These are phyloP conservation scores for Leptinotarsa texana DNA, from an alignment of 1,140 invertebrate species.

Conservation along the genomic window DNA sequence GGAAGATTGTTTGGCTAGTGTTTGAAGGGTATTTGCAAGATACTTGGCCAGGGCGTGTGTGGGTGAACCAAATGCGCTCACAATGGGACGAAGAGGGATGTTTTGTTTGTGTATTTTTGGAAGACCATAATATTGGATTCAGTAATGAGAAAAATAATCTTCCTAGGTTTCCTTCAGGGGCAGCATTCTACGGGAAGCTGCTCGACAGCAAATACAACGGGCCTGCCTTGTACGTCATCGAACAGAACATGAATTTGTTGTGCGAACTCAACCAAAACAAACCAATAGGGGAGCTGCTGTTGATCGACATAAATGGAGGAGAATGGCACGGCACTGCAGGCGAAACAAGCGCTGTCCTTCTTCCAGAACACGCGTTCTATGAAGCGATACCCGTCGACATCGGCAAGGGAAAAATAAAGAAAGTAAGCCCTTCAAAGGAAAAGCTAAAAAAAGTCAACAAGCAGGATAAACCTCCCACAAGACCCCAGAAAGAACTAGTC, in stretches of 20 bases:
- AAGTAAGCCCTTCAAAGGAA: neutral
- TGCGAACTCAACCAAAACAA: slow-evolving; percentile 46
- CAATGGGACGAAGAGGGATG: no score
- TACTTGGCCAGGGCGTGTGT: no score
- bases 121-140: no score
- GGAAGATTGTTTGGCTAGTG: no score
- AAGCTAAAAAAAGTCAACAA: neutral
- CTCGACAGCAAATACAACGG: slow-evolving; percentile 33
- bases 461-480: neutral
- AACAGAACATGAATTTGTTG: slow-evolving; percentile 35
- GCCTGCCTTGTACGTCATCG: slow-evolving; percentile 34
- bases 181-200: slow-evolving; percentile 34
- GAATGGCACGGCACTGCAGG: slow-evolving; percentile 43
- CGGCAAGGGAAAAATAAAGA: slow-evolving; percentile 30
- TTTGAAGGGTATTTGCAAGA: no score
- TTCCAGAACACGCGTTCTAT: slow-evolving; percentile 36
- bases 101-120: no score
- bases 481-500: neutral
- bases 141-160: slow-evolving; percentile 24
- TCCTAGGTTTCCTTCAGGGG: slow-evolving; percentile 37
- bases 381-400: slow-evolving; percentile 25
- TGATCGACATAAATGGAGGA: slow-evolving; percentile 46
- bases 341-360: slow-evolving; percentile 24
- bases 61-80: no score
- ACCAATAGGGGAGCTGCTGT: slow-evolving; percentile 37